phyloP scores from a whole-genome alignment of 2,113 vertebrate genomes.

The Pachypanchax playfairii region DNA sequence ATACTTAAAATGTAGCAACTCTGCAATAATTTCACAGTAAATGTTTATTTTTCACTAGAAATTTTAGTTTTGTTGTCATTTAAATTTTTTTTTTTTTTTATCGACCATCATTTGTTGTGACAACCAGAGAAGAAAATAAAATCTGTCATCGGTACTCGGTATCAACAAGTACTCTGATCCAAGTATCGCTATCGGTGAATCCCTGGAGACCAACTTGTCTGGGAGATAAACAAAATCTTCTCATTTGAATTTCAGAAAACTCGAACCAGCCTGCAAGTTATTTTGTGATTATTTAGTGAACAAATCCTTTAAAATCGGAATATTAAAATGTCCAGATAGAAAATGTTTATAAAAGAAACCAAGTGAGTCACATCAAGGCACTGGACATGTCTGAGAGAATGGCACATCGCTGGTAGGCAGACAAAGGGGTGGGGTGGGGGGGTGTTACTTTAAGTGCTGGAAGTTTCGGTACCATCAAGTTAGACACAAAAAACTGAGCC shows the following conservation, averaged over 20 bases:
- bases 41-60: too few relatives aligned
- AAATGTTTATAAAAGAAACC: slow-evolving; percentile 53
- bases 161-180: too few relatives aligned
- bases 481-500: slow-evolving; percentile 13
- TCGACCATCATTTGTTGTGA: too few relatives aligned
- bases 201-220: not conserved
- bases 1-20: too few relatives aligned
- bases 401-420: slow-evolving; percentile 62
- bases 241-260: not conserved
- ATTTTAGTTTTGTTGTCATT: too few relatives aligned
- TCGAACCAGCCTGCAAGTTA: not conserved
- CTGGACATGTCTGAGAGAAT: slow-evolving; percentile 76
- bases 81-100: too few relatives aligned
- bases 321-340: slow-evolving; percentile 23
- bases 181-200: too few relatives aligned
- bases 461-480: slow-evolving; percentile 67
- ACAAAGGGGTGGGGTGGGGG: slow-evolving; percentile 13
- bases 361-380: slow-evolving; percentile 81
- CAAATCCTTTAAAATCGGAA: slow-evolving; percentile 21
- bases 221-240: not conserved
- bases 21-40: too few relatives aligned
- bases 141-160: too few relatives aligned
- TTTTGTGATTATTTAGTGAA: slow-evolving; percentile 16
- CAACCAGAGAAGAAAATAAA: too few relatives aligned
- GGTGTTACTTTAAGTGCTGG: slow-evolving; percentile 63